Evolutionary conservation across 35 echinoderm and acorn worm genomes (phyloP), one percentile per base, ranked within the genome.

Genomic region (Anneissia japonica): DNA sequence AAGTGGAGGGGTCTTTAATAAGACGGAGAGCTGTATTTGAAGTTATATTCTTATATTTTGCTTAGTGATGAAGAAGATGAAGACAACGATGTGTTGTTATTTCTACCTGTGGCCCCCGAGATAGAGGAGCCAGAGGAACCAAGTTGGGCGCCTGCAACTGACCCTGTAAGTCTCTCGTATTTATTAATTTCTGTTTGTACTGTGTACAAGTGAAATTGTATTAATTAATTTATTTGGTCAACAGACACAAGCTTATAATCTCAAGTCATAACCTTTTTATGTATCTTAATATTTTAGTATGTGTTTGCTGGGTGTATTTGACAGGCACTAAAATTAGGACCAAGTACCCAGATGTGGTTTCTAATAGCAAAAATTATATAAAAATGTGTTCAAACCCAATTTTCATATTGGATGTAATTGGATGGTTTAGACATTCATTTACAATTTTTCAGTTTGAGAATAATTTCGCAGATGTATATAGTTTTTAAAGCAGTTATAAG

Each of bases 71-170:
- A 97, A 72, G 95, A 97, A 46, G 88, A 85, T 46, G 95, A 97
- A 46, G 90, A 93, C 55, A 74, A 81, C 34, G 79, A 77, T 35
- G 95, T 89, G 10, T 81, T 97, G 35, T 46, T 97, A 9, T 93
- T 91, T 77, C 74, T 97, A 5, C 95, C 95, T 10, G 93, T 93
- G 31, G 87, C 95, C 23, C 95, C 95, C 29, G 95, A 97, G 38
- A 92, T 97, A 14, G 95, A 97, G 56, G 95, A 97, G 38, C 92
- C 95, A 40, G 95, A 97, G 83, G 95, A 97, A 82, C 90, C 87
- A 0, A 91, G 91, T 6, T 97, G 95, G 95, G 95, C 91, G 5
- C 95, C 91, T 32, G 84, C 92, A 12, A 36, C 82, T 74, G 95
- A 97, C 39, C 95, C 95, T 6, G 95, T 97, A 81, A 91, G 95